Evolutionary conservation across 1,140 invertebrate species (phyloP), one percentile per base, ranked within the genome.

Genomic region (Nephila pilipes): DNA sequence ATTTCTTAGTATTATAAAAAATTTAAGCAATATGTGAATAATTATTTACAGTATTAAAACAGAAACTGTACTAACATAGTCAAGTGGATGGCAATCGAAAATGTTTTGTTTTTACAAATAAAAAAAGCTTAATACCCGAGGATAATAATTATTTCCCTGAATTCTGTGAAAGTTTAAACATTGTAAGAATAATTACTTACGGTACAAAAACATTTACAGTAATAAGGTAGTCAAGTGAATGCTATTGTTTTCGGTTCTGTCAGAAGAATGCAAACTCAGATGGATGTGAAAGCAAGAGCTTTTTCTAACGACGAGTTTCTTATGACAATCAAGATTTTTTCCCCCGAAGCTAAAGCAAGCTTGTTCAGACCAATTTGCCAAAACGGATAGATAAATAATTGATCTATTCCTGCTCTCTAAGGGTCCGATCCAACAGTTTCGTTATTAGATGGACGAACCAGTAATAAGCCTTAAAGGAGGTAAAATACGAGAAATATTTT

Each of bases 351-450:
- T 32, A 32, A 29, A 29, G 25, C 32, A 32, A 29, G 32, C 69
- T 32, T 75, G 69, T 75, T 75, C 69, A 75, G 16, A 32, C 69
- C 69, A 75, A 75, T 75, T 75, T 75, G 29, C 69, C 29, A 75
- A 29, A 36, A 75, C 29, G 69, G 69, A 75, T 32, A 75, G 69
- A 75, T 75, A 75, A 75, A 75, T 75, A 75, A 75, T 75, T 36
- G 69, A 75, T 75, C 69, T 75, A 75, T 75, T 75, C 29, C 29
- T 75, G 18, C 69, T 32, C 69, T 75, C 69, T 75, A 75, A 75
- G 69, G 69, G 69, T 36, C 69, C 5, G 22, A 4, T 22, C 58
- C 22, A 22, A 22, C 58, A 12, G 29, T 16, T 75, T 75, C 69
- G 69, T 36, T 75, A 29, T 75, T 75, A 75, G 29, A 32, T 75